Evolutionary conservation across 2,113 vertebrate species (phyloP).

Genomic region (Sorex fumeus): DNA sequence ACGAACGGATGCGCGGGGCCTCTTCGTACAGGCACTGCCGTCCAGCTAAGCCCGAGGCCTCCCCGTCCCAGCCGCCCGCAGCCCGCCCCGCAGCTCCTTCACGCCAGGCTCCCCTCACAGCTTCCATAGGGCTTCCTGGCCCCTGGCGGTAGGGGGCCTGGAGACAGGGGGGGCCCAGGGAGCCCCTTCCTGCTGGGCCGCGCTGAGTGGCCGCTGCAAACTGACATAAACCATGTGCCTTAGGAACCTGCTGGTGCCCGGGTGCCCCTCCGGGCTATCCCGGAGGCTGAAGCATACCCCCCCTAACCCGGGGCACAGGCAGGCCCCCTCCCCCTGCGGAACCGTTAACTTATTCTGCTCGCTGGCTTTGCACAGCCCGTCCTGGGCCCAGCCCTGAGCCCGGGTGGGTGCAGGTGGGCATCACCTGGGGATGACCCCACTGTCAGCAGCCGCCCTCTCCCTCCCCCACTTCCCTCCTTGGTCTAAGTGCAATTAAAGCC

Average conservation of each 20-base stretch:
- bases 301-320: constrained; percentile 39
- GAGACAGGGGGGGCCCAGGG: constrained; percentile 30
- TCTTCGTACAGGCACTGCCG: constrained; percentile 87
- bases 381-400: constrained; percentile 54
- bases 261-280: constrained; percentile 53
- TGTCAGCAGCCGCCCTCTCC: constrained; percentile 57
- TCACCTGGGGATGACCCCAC: constrained; percentile 46
- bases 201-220: constrained; percentile 75
- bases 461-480: constrained; percentile 72
- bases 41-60: constrained; percentile 80
- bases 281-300: constrained; percentile 26
- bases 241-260: constrained; percentile 77
- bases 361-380: constrained; percentile 81
- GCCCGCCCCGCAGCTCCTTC: background rate
- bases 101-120: constrained; percentile 58
- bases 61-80: background rate
- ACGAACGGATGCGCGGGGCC: constrained; percentile 88
- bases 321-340: constrained; percentile 59
- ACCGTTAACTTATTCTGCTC: constrained; percentile 81
- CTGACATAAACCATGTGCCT: constrained; percentile 83
- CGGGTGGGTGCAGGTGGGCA: constrained; percentile 70
- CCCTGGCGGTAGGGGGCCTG: constrained; percentile 26
- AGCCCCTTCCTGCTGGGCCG: background rate
- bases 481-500: constrained; percentile 85
- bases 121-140: constrained; percentile 57